Evolutionary conservation across 2,113 vertebrate genomes (phyloP), one percentile per base, ranked within the genome.

Genomic region (Oryzias curvinotus): DNA sequence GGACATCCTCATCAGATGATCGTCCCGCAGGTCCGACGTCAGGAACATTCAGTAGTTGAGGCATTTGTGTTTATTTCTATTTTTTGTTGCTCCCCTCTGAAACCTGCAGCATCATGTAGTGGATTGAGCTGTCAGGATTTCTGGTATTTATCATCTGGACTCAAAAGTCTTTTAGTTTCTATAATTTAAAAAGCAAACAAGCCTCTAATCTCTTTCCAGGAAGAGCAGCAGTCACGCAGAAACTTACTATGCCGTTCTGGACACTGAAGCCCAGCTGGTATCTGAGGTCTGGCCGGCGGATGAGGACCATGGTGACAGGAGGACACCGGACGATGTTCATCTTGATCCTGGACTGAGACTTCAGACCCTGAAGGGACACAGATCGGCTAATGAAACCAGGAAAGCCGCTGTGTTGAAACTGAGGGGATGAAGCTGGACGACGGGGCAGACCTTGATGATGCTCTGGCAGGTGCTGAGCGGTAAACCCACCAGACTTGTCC

Each of bases 261-360:
- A 99, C 97, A 14, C 97, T 99, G 92, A 99, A 99, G 65, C 97
- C 97, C 74, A 99, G 83, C 73, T 99, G 97, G 12, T 99, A 99
- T 85, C 96, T 88, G 58, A 98, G 96, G 82, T 99, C 96, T 0
- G 97, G 97, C 84, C 97, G 92, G 80, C 97, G 91, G 77, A 99
- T 98, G 66, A 99, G 87, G 73, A 99, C 97, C 69, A 95, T 98
- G 55, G 97, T 99, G 21, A 99, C 97, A 0, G 97, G 96, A 55
- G 97, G 97, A 86, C 97, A 99, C 58, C 96, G 85, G 71, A 99
- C 97, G 1, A 99, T 98, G 82, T 98, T 99, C 92, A 99, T 88
- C 85, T 98, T 99, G 48, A 99, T 93, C 49, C 95, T 92, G 52
- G 94, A 92, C 87, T 98, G 97, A 72, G 95, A 95, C 88, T 99